A percentile compares a stretch with the other conserved stretches of the same genome.
These are phyloP conservation scores for Anaspis maculata DNA, from an alignment of 2,888 invertebrate species.

Conservation along the genomic window DNA sequence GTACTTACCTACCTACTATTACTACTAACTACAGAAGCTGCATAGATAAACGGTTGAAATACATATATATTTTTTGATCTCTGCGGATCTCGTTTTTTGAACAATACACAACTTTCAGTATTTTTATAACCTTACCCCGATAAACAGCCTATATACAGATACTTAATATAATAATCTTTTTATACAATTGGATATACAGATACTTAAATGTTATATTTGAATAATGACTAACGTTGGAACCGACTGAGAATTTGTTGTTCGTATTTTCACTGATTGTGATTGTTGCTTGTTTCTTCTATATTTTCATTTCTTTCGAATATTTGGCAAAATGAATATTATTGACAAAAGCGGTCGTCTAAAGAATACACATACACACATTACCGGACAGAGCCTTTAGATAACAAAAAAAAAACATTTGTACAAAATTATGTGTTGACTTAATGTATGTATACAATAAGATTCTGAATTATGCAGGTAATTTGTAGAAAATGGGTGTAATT, in stretches of 20 bases:
- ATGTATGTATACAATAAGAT: conserved; percentile 15
- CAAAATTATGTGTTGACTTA: conserved; percentile 31
- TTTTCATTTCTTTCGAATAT: conserved; percentile 18
- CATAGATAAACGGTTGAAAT: too few relatives aligned
- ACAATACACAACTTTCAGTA: conserved; percentile 24
- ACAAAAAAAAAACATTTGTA: conserved; percentile 23
- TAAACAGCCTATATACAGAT: too few relatives aligned
- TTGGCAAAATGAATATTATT: conserved; percentile 31
- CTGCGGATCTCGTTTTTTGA: conserved; percentile 1
- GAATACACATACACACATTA: conserved; percentile 19
- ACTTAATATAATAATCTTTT: too few relatives aligned
- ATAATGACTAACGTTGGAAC: conserved; percentile 30
- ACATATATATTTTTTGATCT: conserved; percentile 16
- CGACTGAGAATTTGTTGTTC: conserved; percentile 25
- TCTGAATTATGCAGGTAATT: conserved; percentile 21
- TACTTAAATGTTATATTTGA: conserved; percentile 13
- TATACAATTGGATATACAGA: conserved; percentile 18
- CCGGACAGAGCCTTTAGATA: conserved; percentile 20
- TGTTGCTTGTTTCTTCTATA: conserved; percentile 8
- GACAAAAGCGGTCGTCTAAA: conserved; percentile 31
- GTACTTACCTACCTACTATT: too few relatives aligned
- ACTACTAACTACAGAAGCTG: too few relatives aligned
- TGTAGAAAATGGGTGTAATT: conserved; percentile 22
- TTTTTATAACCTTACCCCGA: conserved; percentile 24
- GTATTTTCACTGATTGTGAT: conserved; percentile 8